These are phyloP conservation scores for Anorthoa munda DNA, from an alignment of 2,888 invertebrate species.

Conservation along the genomic window DNA sequence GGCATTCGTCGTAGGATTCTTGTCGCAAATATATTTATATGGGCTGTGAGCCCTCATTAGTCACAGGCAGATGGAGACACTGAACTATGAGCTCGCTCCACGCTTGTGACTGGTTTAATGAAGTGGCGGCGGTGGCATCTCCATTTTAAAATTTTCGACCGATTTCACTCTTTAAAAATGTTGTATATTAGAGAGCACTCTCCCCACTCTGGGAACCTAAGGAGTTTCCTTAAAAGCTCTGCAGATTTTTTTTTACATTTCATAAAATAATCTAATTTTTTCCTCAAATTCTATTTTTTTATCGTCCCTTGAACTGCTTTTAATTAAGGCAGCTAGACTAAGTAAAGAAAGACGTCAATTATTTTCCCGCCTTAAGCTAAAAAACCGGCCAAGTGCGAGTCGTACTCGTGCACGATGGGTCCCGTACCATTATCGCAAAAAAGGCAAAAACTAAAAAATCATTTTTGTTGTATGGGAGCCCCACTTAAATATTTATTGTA, in stretches of 20 bases:
- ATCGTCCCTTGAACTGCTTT: constrained; percentile 10
- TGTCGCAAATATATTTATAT: constrained; percentile 48
- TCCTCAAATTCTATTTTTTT: constrained; percentile 23
- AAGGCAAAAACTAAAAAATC: too few relatives aligned
- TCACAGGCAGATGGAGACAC: constrained; percentile 65
- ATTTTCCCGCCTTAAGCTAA: not conserved
- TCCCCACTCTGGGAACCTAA: not conserved
- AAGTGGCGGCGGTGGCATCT: constrained; percentile 56
- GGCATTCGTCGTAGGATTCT: constrained; percentile 17
- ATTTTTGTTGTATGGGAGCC: too few relatives aligned
- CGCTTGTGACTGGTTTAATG: constrained; percentile 66
- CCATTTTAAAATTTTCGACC: constrained; percentile 63
- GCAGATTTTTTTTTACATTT: not conserved
- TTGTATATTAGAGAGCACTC: constrained; percentile 29
- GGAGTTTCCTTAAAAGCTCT: not conserved
- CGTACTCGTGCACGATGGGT: too few relatives aligned
- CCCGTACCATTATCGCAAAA: too few relatives aligned
- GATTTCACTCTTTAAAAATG: constrained; percentile 59
- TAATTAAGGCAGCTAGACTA: constrained; percentile 24
- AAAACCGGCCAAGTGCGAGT: constrained; percentile 16
- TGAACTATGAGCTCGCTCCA: constrained; percentile 63
- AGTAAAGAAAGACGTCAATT: not conserved
- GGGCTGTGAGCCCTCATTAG: constrained; percentile 65
- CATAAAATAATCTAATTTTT: constrained; percentile 4
- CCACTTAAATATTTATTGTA: too few relatives aligned